phyloP scores from a whole-genome alignment of 2,888 invertebrate genomes.

The Thelaira solivaga region DNA sequence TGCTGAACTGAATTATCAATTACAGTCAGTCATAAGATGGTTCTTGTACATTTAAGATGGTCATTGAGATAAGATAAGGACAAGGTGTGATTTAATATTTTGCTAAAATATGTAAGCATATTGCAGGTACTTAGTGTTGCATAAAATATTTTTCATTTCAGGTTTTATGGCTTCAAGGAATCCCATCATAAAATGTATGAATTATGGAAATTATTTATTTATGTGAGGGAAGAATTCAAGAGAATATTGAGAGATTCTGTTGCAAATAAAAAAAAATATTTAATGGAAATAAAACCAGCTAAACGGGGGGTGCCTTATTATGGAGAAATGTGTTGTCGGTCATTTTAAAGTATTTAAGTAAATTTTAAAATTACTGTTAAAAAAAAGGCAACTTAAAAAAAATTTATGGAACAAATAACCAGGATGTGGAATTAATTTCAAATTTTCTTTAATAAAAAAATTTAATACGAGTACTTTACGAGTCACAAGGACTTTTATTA shows the following conservation, averaged over 20 bases:
- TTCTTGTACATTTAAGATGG: constrained; percentile 10
- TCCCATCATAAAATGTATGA: constrained; percentile 1
- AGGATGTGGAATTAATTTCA: no score
- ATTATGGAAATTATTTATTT: constrained; percentile 46
- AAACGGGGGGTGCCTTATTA: no score
- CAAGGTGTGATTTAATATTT: constrained; percentile 50
- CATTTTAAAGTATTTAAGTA: no score
- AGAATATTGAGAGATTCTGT: not conserved
- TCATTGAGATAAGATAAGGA: constrained; percentile 41
- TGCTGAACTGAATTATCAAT: constrained; percentile 8
- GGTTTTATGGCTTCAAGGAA: constrained; percentile 24
- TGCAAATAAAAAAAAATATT: not conserved
- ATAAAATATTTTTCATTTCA: constrained; percentile 26
- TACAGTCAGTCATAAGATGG: not conserved
- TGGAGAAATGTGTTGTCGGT: no score
- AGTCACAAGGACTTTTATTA: no score
- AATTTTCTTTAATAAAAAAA: no score
- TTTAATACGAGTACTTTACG: no score
- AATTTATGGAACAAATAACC: no score
- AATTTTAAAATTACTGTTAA: no score
- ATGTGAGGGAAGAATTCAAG: not conserved
- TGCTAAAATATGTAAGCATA: constrained; percentile 20
- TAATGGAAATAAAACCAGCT: not conserved
- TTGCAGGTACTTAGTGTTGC: constrained; percentile 27
- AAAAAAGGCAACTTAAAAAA: no score